These are phyloP conservation scores for Bucorvus abyssinicus DNA, from an alignment of 2,797 vertebrate genomes.

Conservation along the genomic window DNA sequence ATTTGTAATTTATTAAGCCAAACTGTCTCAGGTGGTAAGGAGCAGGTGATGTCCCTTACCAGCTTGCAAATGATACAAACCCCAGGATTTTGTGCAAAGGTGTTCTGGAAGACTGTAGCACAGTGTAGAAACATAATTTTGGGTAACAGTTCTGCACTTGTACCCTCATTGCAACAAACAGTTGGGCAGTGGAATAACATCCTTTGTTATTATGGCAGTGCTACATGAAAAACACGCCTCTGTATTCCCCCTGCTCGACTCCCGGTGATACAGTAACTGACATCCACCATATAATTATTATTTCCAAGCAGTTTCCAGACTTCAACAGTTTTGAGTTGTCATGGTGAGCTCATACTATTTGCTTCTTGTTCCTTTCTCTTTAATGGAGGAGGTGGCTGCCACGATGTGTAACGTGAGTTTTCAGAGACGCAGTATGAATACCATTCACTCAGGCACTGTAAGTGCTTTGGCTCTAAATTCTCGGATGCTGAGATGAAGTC, in stretches of 20 bases:
- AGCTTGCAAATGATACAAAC: neutral
- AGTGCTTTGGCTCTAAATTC: constrained; percentile 16
- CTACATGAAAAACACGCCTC: neutral
- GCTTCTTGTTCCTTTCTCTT: neutral
- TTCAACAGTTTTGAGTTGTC: neutral
- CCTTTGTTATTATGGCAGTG: neutral
- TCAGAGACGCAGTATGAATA: neutral
- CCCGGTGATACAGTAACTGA: neutral
- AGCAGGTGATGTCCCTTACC: neutral
- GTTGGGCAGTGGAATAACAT: neutral
- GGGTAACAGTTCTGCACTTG: neutral
- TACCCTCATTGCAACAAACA: neutral
- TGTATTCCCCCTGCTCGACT: rapidly evolving
- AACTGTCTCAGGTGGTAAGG: neutral
- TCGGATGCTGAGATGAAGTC: neutral
- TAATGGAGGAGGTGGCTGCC: neutral
- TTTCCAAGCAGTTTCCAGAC: neutral
- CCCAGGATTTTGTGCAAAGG: neutral
- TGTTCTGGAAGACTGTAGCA: neutral
- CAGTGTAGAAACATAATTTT: neutral
- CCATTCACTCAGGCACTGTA: neutral
- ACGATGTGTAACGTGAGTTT: neutral
- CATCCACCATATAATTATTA: neutral
- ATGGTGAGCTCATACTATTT: neutral
- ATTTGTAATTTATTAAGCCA: constrained; percentile 22